phyloP scores from a whole-genome alignment of 2,113 vertebrate genomes.

The Diadophis punctatus region DNA sequence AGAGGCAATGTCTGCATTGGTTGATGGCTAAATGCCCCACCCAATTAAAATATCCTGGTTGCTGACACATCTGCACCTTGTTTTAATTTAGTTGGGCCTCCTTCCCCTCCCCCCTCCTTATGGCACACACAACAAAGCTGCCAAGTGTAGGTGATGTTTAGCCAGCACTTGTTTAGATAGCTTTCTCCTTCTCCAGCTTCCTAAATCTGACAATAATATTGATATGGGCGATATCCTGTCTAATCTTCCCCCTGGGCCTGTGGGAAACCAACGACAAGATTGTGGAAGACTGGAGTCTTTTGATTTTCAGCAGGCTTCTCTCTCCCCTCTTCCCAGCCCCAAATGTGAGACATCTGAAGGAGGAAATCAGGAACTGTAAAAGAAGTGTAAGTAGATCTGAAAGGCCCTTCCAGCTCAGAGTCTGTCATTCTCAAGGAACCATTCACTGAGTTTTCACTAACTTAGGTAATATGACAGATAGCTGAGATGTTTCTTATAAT shows the following conservation, averaged over 20 bases:
- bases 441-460: slow-evolving; percentile 65
- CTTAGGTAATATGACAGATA: slow-evolving; percentile 67
- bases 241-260: slow-evolving; percentile 48
- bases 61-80: background rate
- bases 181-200: background rate
- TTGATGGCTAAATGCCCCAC: background rate
- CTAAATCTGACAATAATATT: slow-evolving; percentile 57
- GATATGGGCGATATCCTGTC: slow-evolving; percentile 39
- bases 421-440: slow-evolving; percentile 67
- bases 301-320: slow-evolving; percentile 74
- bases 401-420: slow-evolving; percentile 66
- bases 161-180: background rate
- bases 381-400: slow-evolving; percentile 78
- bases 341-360: slow-evolving; percentile 68
- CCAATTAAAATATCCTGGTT: background rate
- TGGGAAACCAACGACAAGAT: slow-evolving; percentile 74
- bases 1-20: background rate
- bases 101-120: background rate
- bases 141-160: background rate
- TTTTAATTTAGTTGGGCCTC: background rate
- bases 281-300: slow-evolving; percentile 80
- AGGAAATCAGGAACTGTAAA: slow-evolving; percentile 68
- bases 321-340: slow-evolving; percentile 60
- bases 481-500: slow-evolving; percentile 60
- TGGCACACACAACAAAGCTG: background rate